Evolutionary conservation across 1,140 invertebrate species (phyloP).

Genomic region (Meloidogyne floridensis): DNA sequence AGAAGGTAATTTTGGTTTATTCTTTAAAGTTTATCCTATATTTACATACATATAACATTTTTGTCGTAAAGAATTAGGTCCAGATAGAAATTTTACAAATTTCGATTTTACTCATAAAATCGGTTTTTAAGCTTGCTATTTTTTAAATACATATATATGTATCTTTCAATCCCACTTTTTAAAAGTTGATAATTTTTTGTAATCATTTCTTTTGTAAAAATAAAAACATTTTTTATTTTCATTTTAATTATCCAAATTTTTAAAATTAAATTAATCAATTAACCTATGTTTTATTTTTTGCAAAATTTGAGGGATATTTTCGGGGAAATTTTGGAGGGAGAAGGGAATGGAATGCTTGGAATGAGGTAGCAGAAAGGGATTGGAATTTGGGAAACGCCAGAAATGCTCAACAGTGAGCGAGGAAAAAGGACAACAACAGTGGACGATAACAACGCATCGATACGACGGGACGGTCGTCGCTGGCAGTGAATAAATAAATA

Average conservation of each 20-base stretch:
- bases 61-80: too few relatives aligned
- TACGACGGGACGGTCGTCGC: background rate
- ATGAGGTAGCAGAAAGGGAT: constrained; percentile 14
- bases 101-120: too few relatives aligned
- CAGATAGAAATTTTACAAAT: too few relatives aligned
- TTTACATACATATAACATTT: too few relatives aligned
- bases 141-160: too few relatives aligned
- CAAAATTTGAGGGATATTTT: constrained; percentile 12
- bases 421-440: constrained; percentile 7
- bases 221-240: too few relatives aligned
- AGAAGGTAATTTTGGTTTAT: too few relatives aligned
- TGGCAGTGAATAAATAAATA: constrained; percentile 9
- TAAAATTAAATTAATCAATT: constrained; percentile 5
- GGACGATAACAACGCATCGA: constrained; percentile 9
- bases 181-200: too few relatives aligned
- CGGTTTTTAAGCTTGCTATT: too few relatives aligned
- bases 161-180: too few relatives aligned
- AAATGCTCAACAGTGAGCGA: constrained; percentile 13
- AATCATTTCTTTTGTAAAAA: too few relatives aligned
- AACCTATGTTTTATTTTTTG: constrained; percentile 4
- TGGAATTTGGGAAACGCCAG: constrained; percentile 24
- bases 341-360: constrained; percentile 23
- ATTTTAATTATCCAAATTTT: constrained; percentile 5
- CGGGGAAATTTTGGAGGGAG: background rate
- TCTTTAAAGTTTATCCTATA: too few relatives aligned